Evolutionary conservation across 2,888 invertebrate genomes (phyloP), one percentile per base, ranked within the genome.

Genomic region (Microchrysa polita): DNA sequence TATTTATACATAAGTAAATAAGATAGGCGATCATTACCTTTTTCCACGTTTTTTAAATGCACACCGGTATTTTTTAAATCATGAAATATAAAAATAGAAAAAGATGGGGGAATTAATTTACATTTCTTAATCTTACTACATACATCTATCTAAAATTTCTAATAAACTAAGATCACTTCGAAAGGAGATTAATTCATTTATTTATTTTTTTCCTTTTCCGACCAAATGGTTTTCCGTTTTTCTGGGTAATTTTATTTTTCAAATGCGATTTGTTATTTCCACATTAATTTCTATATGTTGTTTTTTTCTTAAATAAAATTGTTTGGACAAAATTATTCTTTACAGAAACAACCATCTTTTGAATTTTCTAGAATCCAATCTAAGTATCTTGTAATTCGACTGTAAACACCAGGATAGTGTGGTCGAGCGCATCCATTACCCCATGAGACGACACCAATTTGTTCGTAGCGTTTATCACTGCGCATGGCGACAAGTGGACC

Each of bases 381-480:
- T 67, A 94, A 82, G 83, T 93, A 95, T 79, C 91, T 89, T n/a
- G 92, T 92, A 48, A 95, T 90, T 77, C 94, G 87, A 0, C 94
- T 93, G 82, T 95, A 95, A 0, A 95, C 94, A 1, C 95, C 95
- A 0, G 94, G 94, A 83, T 93, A 94, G 16, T 93, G 93, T 7
- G 91, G 90, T 75, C 94, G 87, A 0, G 94, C 94, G 81, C 95
- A 95, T 22, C 95, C 95, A 81, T 94, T 94, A 42, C 95, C 95
- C 95, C 95, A 95, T 0, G 94, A 94, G 0, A 95, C 94, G 18
- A 95, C 89, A 88, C 92, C 94, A 81, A 94, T 93, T 78, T 94
- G 85, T 84, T 94, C 94, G 82, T 92, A 94, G 79, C 90, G 90
- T 79, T 92, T 91, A 79, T 92, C 90, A 77, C 88, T 88, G 81